phyloP scores from a whole-genome alignment of 2,113 vertebrate genomes.

The Thryonomys swinderianus region DNA sequence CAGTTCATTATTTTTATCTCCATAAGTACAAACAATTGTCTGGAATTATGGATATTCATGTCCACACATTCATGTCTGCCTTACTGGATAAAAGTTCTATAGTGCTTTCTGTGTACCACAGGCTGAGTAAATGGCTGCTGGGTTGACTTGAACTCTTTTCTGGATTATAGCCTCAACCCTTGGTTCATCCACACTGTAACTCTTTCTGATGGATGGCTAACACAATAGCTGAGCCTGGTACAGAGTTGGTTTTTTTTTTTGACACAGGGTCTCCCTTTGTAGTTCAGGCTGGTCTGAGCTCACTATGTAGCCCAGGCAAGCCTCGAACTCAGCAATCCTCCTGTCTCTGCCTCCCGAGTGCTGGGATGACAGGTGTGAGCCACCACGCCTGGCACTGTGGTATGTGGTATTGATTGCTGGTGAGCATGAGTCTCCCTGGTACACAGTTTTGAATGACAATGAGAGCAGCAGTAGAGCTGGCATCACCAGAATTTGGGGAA shows the following conservation, averaged over 20 bases:
- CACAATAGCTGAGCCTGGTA: neutral
- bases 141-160: neutral
- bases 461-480: neutral
- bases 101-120: neutral
- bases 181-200: fast-evolving
- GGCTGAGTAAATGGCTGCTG: neutral
- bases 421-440: too few species aligned
- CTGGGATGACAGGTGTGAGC: too few species aligned
- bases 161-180: neutral
- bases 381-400: too few species aligned
- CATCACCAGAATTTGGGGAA: neutral
- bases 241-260: too few species aligned
- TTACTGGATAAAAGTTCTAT: neutral
- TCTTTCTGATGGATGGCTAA: neutral
- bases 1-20: slow-evolving; percentile 43
- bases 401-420: too few species aligned
- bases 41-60: slow-evolving; percentile 34
- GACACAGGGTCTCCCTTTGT: too few species aligned
- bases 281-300: too few species aligned
- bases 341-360: too few species aligned
- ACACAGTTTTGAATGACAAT: neutral
- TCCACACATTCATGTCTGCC: neutral
- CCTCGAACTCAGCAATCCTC: too few species aligned
- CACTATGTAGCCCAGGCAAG: too few species aligned
- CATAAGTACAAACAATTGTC: slow-evolving; percentile 31